Percentiles rank a stretch among this genome's conserved stretches.
Conservation (phyloP, 2,797 vertebrate species). For the Rhynchonycteris naso region DNA sequence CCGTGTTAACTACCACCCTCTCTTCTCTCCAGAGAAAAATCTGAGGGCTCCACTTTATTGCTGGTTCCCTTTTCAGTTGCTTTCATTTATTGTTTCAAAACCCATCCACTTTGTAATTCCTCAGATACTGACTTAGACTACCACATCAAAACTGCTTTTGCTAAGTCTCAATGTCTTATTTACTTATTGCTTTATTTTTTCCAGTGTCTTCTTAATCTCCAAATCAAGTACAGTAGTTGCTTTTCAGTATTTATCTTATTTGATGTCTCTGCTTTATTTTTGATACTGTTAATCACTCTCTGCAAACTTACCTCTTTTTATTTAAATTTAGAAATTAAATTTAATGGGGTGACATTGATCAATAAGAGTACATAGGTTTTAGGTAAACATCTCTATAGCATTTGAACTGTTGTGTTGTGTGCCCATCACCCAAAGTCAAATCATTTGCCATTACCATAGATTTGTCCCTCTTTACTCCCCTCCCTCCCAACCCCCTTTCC, state of each 20-base stretch:
- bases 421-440: no score
- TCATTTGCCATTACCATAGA: no score
- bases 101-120: not conserved
- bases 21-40: not conserved
- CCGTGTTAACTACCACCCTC: no score
- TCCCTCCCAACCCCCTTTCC: no score
- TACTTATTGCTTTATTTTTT: no score
- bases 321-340: no score
- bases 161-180: not conserved
- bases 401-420: no score
- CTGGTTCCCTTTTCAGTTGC: not conserved
- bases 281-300: not conserved
- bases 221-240: not conserved
- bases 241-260: not conserved
- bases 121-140: not conserved
- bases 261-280: constrained; percentile 33
- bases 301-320: not conserved
- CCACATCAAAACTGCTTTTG: constrained; percentile 18
- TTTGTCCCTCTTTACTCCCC: no score
- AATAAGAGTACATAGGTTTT: no score
- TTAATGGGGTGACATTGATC: no score
- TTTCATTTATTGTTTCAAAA: constrained; percentile 27
- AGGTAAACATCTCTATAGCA: no score
- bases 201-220: constrained; percentile 1
- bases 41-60: not conserved